Evolutionary conservation across 2,113 vertebrate species (phyloP).

Genomic region (Callaeas wilsoni): DNA sequence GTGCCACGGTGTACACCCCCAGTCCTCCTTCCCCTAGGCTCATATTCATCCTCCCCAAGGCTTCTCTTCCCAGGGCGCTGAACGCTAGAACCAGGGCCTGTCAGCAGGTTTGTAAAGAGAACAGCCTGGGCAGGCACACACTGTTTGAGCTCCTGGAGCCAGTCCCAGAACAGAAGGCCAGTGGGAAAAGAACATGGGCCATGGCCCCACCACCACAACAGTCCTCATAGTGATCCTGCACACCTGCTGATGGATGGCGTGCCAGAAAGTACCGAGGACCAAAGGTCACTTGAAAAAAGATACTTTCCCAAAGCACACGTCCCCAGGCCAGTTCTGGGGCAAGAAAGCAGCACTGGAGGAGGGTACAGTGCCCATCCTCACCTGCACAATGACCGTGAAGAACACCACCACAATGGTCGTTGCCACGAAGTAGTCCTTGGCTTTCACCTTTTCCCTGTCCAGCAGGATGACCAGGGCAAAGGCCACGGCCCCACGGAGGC

Average conservation of each 20-base stretch:
- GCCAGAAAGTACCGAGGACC: neutral
- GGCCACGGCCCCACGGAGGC: constrained; percentile 91
- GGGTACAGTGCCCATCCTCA: constrained; percentile 50
- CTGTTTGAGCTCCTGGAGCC: neutral
- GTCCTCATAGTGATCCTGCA: fast-evolving
- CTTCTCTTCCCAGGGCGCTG: fast-evolving
- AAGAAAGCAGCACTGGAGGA: neutral
- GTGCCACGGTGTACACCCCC: fast-evolving
- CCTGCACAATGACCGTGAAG: constrained; percentile 98
- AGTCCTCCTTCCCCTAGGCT: neutral
- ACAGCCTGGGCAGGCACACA: neutral
- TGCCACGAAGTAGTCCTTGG: constrained; percentile 96
- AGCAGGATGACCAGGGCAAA: constrained; percentile 92
- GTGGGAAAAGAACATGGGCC: fast-evolving
- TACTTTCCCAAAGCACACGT: neutral
- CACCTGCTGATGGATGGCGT: neutral
- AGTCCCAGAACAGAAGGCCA: neutral
- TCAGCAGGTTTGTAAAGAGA: neutral
- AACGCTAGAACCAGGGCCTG: neutral
- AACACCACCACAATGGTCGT: constrained; percentile 95
- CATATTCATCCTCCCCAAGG: fast-evolving
- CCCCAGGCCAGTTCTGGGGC: neutral
- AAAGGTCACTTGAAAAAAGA: neutral
- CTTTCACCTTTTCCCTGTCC: constrained; percentile 82
- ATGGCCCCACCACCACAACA: fast-evolving